These are phyloP conservation scores for Diaphora mendica DNA, from an alignment of 2,888 invertebrate genomes.

Conservation along the genomic window DNA sequence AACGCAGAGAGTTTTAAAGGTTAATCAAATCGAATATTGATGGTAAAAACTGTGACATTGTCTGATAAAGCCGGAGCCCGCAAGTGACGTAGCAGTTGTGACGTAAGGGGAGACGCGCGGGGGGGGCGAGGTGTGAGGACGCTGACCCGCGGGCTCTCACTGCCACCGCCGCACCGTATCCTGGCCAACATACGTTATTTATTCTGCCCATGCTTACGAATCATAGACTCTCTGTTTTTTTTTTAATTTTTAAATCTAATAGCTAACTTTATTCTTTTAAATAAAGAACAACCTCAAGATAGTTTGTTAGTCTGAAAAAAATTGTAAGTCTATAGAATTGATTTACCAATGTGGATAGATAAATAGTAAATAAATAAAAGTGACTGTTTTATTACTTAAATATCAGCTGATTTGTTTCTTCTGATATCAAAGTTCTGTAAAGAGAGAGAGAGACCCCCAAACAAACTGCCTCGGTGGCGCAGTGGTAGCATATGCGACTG, in stretches of 20 bases:
- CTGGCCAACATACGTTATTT: constrained; percentile 60
- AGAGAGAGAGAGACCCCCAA: no score
- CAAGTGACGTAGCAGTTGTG: constrained; percentile 72
- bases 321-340: neutral
- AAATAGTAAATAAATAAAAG: neutral
- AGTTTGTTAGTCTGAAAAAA: neutral
- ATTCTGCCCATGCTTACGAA: constrained; percentile 62
- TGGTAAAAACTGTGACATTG: constrained; percentile 25
- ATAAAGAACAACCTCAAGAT: neutral
- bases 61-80: constrained; percentile 36
- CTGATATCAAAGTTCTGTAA: no score
- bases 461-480: no score
- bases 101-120: constrained; percentile 60
- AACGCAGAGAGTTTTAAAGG: neutral
- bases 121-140: constrained; percentile 58
- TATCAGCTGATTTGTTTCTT: neutral
- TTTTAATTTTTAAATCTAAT: constrained; percentile 8
- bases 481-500: no score
- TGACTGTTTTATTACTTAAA: neutral
- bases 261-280: neutral
- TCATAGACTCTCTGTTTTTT: constrained; percentile 45
- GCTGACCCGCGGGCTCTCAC: constrained; percentile 67
- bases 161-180: constrained; percentile 50
- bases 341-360: neutral
- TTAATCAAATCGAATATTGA: constrained; percentile 10